Evolutionary conservation across 2,797 vertebrate species (phyloP), one percentile per base, ranked within the genome.

Genomic region (Mallotus villosus): DNA sequence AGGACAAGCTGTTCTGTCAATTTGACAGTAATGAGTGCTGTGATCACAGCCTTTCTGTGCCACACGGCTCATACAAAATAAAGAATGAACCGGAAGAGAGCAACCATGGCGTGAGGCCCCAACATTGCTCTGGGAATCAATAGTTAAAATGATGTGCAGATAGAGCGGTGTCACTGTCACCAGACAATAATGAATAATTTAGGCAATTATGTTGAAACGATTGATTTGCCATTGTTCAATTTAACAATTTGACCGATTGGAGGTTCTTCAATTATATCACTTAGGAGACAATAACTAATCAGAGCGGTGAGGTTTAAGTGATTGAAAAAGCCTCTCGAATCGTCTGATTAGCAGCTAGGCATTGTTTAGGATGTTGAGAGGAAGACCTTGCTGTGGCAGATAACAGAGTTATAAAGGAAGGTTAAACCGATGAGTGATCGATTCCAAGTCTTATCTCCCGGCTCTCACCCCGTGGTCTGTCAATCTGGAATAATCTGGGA

Each of bases 151-250:
- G 75, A 75, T 58, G 53, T 62, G 37, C 68, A 58, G 37, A 63
- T 63, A 74, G 60, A 63, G 71, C 19, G 57, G 53, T 37, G 51
- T 55, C 53, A 68, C 59, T 77, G 74, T 79, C 69, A 73, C 53
- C n/a, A 60, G 51, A 63, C 34, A 74, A 60, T 68, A 70, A 76
- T 67, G 71, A 64, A 68, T 78, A 74, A 78, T 76, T 74, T 25
- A 67, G 53, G 57, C 53, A 68, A 79, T 84, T 73, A 80, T 80
- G 73, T 66, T 74, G 77, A 83, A 79, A 67, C 8, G 62, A 82
- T 67, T 78, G 71, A 82, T 77, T 78, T 75, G 37, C 49, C 76
- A 80, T 81, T 81, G 72, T 80, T 70, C 34, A 80, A 59, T 60
- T 63, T 34, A 17, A 27, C 53, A 64, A 71, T 75, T 81, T 72